phyloP scores from a whole-genome alignment of 2,113 vertebrate genomes.

The Dromaius novaehollandiae region DNA sequence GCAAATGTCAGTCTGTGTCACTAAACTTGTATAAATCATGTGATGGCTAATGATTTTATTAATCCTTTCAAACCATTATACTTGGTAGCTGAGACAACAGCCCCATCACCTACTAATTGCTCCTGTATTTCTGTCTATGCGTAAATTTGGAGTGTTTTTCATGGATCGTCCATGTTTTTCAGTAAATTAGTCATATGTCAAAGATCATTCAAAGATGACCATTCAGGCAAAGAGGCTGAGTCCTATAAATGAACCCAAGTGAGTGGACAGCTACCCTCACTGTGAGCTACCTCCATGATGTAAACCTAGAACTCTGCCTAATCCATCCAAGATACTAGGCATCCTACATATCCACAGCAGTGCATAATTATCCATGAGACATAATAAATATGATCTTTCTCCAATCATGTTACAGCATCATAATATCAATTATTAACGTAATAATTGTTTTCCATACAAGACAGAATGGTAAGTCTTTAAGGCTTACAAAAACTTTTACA shows the following conservation, averaged over 20 bases:
- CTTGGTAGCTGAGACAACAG: neutral
- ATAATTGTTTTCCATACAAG: too few species aligned
- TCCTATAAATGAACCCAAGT: neutral
- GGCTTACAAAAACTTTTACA: too few species aligned
- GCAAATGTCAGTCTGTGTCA: neutral
- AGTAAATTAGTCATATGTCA: neutral
- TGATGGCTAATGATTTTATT: neutral
- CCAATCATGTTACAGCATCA: neutral
- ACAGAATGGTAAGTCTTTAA: too few species aligned
- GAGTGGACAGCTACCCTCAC: neutral
- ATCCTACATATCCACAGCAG: neutral
- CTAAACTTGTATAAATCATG: neutral
- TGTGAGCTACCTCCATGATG: neutral
- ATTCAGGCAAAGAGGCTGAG: neutral
- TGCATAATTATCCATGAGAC: neutral
- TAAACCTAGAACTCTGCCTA: neutral
- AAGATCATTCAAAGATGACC: neutral
- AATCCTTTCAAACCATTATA: neutral
- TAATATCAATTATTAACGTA: too few species aligned
- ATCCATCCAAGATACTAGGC: neutral
- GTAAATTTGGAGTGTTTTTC: neutral
- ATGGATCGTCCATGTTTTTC: neutral
- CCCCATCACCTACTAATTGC: neutral
- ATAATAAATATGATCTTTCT: neutral
- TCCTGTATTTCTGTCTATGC: neutral